phyloP scores from a whole-genome alignment of 2,888 invertebrate genomes.

The Actias luna region DNA sequence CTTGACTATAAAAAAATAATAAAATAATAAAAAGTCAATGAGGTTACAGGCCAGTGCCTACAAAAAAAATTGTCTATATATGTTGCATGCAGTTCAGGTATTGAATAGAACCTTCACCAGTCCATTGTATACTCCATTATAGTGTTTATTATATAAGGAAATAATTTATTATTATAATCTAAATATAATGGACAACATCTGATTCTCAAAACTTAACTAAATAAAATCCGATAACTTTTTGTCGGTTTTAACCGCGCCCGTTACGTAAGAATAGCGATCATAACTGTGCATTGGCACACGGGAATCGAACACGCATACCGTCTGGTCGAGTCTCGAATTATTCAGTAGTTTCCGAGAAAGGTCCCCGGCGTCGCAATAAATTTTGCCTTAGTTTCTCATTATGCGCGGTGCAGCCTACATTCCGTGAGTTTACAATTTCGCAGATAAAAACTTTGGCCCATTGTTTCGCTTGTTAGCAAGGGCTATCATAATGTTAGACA shows the following conservation, averaged over 20 bases:
- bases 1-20: no score
- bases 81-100: no score
- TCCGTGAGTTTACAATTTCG: slow-evolving; percentile 53
- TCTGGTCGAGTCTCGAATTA: slow-evolving; percentile 57
- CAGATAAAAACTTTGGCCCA: slow-evolving; percentile 6
- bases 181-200: neutral
- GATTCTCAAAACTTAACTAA: slow-evolving; percentile 28
- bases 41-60: no score
- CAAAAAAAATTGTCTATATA: no score
- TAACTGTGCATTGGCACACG: slow-evolving; percentile 67
- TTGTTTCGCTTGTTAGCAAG: slow-evolving; percentile 17
- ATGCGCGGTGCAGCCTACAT: slow-evolving; percentile 78
- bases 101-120: no score
- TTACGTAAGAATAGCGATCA: slow-evolving; percentile 76
- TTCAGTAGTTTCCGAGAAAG: slow-evolving; percentile 73
- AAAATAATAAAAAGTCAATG: no score
- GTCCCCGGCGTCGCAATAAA: slow-evolving; percentile 65
- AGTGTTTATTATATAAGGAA: neutral
- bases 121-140: neutral
- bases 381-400: slow-evolving; percentile 63
- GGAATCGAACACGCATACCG: slow-evolving; percentile 68
- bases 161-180: neutral
- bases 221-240: neutral
- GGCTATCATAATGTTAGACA: neutral
- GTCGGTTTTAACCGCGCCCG: slow-evolving; percentile 21